Percentiles rank a stretch among this genome's conserved stretches.
Conservation (phyloP, 2,888 invertebrate species). For the Hanleya hanleyi region DNA sequence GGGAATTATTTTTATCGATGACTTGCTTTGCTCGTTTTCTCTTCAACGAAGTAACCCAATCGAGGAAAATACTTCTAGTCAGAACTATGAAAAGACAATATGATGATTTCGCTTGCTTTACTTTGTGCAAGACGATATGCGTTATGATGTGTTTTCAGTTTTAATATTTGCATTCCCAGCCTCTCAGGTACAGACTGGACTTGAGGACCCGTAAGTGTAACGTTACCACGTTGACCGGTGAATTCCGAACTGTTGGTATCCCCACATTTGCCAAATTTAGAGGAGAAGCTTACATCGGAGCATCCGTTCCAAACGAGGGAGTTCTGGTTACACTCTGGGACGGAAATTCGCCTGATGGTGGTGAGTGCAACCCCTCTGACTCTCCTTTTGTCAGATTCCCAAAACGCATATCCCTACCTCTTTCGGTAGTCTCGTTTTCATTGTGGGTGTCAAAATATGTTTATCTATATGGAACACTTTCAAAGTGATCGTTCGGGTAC, state of each 20-base stretch:
- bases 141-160: too few species aligned
- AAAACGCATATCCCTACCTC: not conserved
- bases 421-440: not conserved
- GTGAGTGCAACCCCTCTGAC: too few species aligned
- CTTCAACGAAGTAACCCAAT: too few species aligned
- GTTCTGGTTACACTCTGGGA: constrained; percentile 47
- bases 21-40: too few species aligned
- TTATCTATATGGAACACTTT: too few species aligned
- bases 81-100: too few species aligned
- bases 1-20: too few species aligned
- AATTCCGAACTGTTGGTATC: constrained; percentile 51
- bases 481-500: too few species aligned
- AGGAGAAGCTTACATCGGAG: constrained; percentile 50
- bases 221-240: constrained; percentile 42
- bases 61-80: too few species aligned
- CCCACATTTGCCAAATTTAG: constrained; percentile 50
- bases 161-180: constrained; percentile 32
- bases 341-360: constrained; percentile 31
- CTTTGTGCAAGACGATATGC: too few species aligned
- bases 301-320: constrained; percentile 49
- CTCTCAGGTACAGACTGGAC: constrained; percentile 52
- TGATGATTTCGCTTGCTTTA: too few species aligned
- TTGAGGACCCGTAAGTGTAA: constrained; percentile 52
- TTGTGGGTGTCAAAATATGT: not conserved
- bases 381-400: too few species aligned